Evolutionary conservation across 2,113 vertebrate genomes (phyloP).

Genomic region (Laterallus jamaicensis): DNA sequence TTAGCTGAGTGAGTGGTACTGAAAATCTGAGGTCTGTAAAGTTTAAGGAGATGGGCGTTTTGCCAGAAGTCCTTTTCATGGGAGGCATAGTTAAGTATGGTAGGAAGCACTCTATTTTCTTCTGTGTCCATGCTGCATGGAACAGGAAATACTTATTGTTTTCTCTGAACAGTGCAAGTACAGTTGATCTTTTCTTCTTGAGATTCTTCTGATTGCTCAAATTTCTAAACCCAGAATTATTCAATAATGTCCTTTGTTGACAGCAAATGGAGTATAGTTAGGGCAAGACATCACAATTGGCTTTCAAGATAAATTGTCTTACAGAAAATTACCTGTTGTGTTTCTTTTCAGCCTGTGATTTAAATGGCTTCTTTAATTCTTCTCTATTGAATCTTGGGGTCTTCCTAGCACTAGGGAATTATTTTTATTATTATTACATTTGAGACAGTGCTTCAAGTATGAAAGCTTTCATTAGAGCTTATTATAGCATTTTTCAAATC

Average conservation of each 20-base stretch:
- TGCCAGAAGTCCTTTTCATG: background rate
- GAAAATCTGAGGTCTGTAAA: background rate
- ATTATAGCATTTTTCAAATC: background rate
- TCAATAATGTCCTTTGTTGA: background rate
- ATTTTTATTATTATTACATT: background rate
- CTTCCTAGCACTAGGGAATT: background rate
- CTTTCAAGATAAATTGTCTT: background rate
- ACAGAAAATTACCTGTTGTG: background rate
- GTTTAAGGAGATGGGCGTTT: background rate
- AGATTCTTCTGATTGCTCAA: background rate
- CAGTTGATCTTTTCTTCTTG: conserved; percentile 1
- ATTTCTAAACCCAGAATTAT: background rate
- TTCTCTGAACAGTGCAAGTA: background rate
- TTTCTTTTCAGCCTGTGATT: background rate
- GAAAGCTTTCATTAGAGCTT: background rate
- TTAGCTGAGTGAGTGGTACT: background rate
- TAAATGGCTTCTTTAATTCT: background rate
- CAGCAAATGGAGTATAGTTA: background rate
- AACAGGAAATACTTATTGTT: conserved; percentile 21
- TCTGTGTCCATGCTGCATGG: background rate
- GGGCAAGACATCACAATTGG: background rate
- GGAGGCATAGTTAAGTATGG: background rate
- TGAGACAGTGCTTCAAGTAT: background rate
- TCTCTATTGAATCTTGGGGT: background rate
- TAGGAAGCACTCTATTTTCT: background rate